phyloP scores from a whole-genome alignment of 2,113 vertebrate species.

The Apteryx owenii region DNA sequence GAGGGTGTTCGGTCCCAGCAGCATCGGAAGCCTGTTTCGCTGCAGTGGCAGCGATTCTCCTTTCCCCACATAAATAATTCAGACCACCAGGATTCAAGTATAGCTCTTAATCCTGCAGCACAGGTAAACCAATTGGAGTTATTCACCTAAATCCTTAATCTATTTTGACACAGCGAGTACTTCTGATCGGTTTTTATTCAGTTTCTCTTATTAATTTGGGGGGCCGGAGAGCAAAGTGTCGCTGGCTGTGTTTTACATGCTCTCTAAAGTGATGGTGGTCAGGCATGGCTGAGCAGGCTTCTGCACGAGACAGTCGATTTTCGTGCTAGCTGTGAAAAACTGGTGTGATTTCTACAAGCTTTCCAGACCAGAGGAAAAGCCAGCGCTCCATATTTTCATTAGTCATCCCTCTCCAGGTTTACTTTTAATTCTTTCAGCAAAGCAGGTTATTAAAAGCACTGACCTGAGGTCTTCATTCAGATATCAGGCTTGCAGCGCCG shows the following conservation, averaged over 20 bases:
- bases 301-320: accelerated
- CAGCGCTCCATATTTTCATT: conserved; percentile 4
- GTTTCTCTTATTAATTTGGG: neutral
- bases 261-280: neutral
- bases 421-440: conserved; percentile 53
- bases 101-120: neutral
- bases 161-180: neutral
- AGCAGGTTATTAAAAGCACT: conserved; percentile 75
- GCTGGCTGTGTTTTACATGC: neutral
- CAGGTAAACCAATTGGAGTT: neutral
- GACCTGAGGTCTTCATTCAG: conserved; percentile 68
- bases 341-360: neutral
- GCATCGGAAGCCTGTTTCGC: neutral
- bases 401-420: conserved; percentile 47
- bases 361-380: neutral
- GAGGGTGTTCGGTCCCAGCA: accelerated
- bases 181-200: neutral
- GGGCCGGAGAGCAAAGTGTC: neutral
- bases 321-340: neutral
- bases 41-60: neutral
- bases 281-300: neutral
- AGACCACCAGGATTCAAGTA: neutral
- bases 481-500: conserved; percentile 77
- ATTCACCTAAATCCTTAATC: neutral
- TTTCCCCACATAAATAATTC: neutral